Evolutionary conservation across 2,888 invertebrate genomes (phyloP).

Genomic region (Drosophila bunnanda): DNA sequence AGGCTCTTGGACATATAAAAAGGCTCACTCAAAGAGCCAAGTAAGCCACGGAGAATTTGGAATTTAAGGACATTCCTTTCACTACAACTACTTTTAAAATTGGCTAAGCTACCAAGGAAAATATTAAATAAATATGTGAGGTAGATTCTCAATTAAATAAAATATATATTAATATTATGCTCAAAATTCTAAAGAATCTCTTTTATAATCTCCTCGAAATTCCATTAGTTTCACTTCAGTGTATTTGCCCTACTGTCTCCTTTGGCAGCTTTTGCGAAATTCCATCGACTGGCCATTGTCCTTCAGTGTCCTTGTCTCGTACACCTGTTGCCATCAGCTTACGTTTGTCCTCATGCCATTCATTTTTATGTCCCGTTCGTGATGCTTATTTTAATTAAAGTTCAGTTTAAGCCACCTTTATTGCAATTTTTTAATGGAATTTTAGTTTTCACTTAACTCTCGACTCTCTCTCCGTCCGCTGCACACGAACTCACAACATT

Average conservation of each 20-base stretch:
- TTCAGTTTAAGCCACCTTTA: slow-evolving; percentile 36
- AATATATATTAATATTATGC: too few relatives aligned
- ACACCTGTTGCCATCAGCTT: slow-evolving; percentile 64
- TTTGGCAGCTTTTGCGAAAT: slow-evolving; percentile 1
- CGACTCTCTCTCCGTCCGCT: slow-evolving; percentile 40
- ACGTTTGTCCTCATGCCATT: slow-evolving; percentile 26
- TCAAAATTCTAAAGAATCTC: background rate
- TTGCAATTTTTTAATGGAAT: slow-evolving; percentile 27
- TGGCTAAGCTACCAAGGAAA: background rate
- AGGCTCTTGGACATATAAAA: slow-evolving; percentile 28
- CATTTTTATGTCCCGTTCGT: slow-evolving; percentile 53
- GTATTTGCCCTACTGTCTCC: background rate
- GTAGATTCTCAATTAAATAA: background rate
- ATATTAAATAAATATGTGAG: background rate
- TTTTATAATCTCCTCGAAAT: background rate
- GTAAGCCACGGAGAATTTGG: background rate
- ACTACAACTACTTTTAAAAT: background rate
- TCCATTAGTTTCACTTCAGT: background rate
- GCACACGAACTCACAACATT: slow-evolving; percentile 23
- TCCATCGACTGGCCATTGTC: slow-evolving; percentile 45
- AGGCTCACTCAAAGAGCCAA: background rate
- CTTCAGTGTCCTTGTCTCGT: slow-evolving; percentile 47
- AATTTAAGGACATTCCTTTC: background rate
- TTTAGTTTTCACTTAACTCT: slow-evolving; percentile 39
- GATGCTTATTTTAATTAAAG: slow-evolving; percentile 49